Evolutionary conservation across 1,140 invertebrate species (phyloP), one percentile per base, ranked within the genome.

Genomic region (Cotesia glomerata): DNA sequence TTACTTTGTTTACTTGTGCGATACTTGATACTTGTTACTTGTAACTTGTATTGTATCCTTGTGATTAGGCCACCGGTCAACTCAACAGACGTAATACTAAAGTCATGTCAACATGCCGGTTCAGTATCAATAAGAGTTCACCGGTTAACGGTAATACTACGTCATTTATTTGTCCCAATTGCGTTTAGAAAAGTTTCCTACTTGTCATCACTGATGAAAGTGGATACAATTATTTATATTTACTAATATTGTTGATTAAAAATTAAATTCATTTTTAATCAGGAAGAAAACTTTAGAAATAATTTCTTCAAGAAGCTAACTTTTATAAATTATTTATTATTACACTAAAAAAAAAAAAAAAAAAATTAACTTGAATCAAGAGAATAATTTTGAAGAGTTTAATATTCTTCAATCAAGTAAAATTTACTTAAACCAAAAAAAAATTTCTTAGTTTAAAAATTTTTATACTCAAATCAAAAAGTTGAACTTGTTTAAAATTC

Each of bases 131-230:
- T 45, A 11, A 9, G 69, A 59, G 18, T 70, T 51, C 73, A 73
- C 69, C 68, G 61, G 63, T 35, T 84, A 84, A 82, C 82, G 81
- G 82, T 83, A 82, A 76, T 72, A 58, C 11, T 70, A 59, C 73
- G 45, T 59, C 63, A 72, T 77, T 76, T 73, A 77, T 80, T 82
- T 73, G 74, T 77, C 74, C 71, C 71, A 79, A 76, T 80, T 76
- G 75, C 74, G 76, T 80, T 80, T 80, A 79, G 74, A 76, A 74
- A 79, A 81, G 74, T 81, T 81, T 80, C 80, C 76, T 74, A 71
- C 68, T 76, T 74, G 74, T 13, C 70, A 69, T 68, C 69, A 77
- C 75, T 69, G 77, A 81, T 58, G 56, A 58, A 58, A 58, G 56
- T 58, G 56, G 16, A 8, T 58, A 58, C 16, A 3, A 18, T 58